These are phyloP conservation scores for Drosophila lacertosa DNA, from an alignment of 1,140 invertebrate genomes.

Conservation along the genomic window DNA sequence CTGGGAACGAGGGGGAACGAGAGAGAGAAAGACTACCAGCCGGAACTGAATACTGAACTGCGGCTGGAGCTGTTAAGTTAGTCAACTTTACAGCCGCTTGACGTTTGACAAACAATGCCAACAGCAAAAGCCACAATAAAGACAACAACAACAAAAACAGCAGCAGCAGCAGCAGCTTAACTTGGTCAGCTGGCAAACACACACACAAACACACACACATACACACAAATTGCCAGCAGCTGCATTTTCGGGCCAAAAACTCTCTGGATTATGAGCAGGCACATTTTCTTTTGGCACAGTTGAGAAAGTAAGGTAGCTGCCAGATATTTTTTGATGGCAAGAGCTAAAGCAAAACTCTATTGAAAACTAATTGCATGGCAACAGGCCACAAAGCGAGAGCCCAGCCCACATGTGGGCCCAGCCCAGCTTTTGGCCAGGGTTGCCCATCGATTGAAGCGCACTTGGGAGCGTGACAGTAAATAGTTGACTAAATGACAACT, in stretches of 20 bases:
- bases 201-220: too few relatives aligned
- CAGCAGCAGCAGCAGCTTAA: constrained; percentile 25
- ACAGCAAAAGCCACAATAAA: constrained; percentile 14
- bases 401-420: too few relatives aligned
- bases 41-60: constrained; percentile 39
- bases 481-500: constrained; percentile 81
- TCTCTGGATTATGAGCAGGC: background rate
- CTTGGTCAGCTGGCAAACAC: constrained; percentile 43
- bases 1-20: too few relatives aligned
- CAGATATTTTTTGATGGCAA: background rate
- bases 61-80: constrained; percentile 51
- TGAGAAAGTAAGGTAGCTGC: background rate
- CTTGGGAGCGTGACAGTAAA: constrained; percentile 79
- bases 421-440: constrained; percentile 55
- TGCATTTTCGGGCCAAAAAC: constrained; percentile 24
- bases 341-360: background rate
- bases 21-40: constrained; percentile 16
- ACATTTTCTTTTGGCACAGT: background rate
- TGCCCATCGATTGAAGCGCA: constrained; percentile 58
- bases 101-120: constrained; percentile 72
- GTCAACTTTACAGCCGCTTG: constrained; percentile 61
- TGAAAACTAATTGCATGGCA: constrained; percentile 27
- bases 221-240: constrained; percentile 42
- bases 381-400: constrained; percentile 18
- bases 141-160: background rate